Conservation (phyloP, 2,888 invertebrate species). For the Zeuzera pyrina region DNA sequence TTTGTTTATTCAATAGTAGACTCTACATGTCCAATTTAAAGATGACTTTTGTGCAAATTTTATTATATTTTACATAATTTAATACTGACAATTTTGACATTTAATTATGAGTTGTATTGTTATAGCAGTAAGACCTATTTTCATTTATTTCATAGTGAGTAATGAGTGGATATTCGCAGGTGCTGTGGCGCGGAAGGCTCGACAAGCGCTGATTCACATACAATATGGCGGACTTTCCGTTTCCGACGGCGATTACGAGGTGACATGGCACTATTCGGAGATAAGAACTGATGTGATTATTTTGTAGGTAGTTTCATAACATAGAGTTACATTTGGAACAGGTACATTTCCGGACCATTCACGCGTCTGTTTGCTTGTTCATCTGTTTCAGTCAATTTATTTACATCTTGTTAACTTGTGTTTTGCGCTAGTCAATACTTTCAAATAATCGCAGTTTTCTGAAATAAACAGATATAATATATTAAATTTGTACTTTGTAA, state of each 20-base stretch:
- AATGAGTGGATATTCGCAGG: conserved; percentile 41
- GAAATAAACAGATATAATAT: too few relatives aligned
- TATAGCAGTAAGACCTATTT: conserved; percentile 12
- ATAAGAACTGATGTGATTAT: too few relatives aligned
- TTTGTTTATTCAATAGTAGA: conserved; percentile 20
- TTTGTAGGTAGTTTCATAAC: too few relatives aligned
- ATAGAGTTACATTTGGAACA: too few relatives aligned
- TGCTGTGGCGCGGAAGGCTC: conserved; percentile 62
- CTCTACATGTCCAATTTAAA: conserved; percentile 21
- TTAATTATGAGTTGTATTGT: conserved; percentile 14
- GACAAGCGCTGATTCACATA: conserved; percentile 60
- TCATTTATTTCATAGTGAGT: conserved; percentile 6
- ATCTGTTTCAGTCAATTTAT: too few relatives aligned
- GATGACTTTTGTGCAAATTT: conserved; percentile 15
- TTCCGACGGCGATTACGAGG: conserved; percentile 57
- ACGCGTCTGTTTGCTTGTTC: too few relatives aligned
- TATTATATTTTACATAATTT: conserved; percentile 2
- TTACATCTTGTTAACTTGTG: too few relatives aligned
- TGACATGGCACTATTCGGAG: too few relatives aligned
- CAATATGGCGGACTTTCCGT: conserved; percentile 67
- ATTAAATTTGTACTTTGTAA: too few relatives aligned
- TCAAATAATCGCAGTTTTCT: too few relatives aligned
- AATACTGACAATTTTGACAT: conserved; percentile 6
- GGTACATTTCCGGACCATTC: too few relatives aligned
- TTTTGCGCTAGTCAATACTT: too few relatives aligned